These are phyloP conservation scores for Caenorhabditis tropicalis DNA, from an alignment of 1,140 invertebrate genomes.

Conservation along the genomic window DNA sequence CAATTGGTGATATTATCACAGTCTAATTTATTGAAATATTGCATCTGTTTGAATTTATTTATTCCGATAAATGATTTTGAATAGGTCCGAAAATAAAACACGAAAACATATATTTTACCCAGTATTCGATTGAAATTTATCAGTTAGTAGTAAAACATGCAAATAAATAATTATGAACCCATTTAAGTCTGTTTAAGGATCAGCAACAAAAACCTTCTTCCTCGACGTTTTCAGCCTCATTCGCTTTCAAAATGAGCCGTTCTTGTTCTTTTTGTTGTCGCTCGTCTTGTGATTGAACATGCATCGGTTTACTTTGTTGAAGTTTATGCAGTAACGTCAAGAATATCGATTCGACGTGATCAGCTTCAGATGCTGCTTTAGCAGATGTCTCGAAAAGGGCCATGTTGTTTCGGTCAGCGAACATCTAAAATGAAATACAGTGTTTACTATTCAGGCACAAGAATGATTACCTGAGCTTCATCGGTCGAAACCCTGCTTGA, in stretches of 20 bases:
- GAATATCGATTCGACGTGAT: conserved; percentile 85
- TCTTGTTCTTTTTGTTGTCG: conserved; percentile 56
- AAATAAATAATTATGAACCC: not conserved
- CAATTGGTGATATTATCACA: not conserved
- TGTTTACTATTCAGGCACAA: not conserved
- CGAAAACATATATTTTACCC: not conserved
- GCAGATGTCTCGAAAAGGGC: conserved; percentile 83
- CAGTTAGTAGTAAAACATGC: too few relatives aligned
- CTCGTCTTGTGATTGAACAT: conserved; percentile 68
- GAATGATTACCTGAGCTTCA: conserved; percentile 75
- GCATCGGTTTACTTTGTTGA: conserved; percentile 78
- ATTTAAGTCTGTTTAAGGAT: not conserved
- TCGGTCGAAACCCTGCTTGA: conserved; percentile 78
- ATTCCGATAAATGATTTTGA: too few relatives aligned
- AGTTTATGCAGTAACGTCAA: conserved; percentile 83
- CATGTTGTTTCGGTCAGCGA: conserved; percentile 72
- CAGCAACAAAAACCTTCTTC: conserved; percentile 64
- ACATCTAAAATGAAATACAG: conserved; percentile 62
- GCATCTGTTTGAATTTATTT: not conserved
- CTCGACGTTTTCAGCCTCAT: conserved; percentile 61
- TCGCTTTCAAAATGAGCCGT: conserved; percentile 65
- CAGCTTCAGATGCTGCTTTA: conserved; percentile 79
- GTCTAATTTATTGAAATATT: too few relatives aligned
- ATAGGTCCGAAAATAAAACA: not conserved
- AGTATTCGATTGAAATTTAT: not conserved